Percentiles rank a stretch among this genome's conserved stretches.
Evolutionary conservation across 2,888 invertebrate species (phyloP).

Genomic region (Acanthosepion esculentum): DNA sequence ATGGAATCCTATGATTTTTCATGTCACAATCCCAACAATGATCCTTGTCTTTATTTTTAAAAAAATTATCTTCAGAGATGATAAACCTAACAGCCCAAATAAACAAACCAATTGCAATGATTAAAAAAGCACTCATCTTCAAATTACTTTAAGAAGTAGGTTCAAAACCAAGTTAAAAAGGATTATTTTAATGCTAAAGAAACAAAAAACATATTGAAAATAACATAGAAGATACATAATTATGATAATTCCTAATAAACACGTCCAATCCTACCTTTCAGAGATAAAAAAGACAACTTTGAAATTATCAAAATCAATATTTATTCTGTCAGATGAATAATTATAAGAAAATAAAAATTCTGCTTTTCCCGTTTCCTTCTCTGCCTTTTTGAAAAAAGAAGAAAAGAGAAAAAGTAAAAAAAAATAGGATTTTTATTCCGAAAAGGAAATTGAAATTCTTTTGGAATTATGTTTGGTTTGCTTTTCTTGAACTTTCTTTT

Average conservation of each 20-base stretch:
- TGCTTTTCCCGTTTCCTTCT: neutral
- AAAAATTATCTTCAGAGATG: neutral
- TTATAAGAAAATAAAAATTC: neutral
- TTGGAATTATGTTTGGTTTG: neutral
- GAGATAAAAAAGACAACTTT: neutral
- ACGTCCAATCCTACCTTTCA: neutral
- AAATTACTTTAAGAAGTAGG: neutral
- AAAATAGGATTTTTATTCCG: neutral
- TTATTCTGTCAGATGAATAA: neutral
- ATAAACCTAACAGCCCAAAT: neutral
- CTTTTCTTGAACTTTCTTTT: neutral
- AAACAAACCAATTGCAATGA: neutral
- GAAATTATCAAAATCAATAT: slow-evolving; percentile 9
- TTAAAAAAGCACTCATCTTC: too few species aligned
- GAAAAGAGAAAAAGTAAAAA: neutral
- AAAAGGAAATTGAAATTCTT: neutral
- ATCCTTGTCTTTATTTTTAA: neutral
- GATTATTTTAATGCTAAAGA: neutral
- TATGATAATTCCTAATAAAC: neutral
- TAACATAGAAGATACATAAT: neutral
- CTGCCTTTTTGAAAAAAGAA: neutral
- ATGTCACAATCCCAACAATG: neutral
- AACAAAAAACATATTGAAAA: neutral
- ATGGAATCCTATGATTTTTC: neutral
- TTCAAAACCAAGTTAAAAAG: neutral